Percentiles rank a stretch among this genome's conserved stretches.
These are phyloP conservation scores for Megaustenia siamemsis DNA, from an alignment of 2,888 invertebrate genomes.

Conservation along the genomic window DNA sequence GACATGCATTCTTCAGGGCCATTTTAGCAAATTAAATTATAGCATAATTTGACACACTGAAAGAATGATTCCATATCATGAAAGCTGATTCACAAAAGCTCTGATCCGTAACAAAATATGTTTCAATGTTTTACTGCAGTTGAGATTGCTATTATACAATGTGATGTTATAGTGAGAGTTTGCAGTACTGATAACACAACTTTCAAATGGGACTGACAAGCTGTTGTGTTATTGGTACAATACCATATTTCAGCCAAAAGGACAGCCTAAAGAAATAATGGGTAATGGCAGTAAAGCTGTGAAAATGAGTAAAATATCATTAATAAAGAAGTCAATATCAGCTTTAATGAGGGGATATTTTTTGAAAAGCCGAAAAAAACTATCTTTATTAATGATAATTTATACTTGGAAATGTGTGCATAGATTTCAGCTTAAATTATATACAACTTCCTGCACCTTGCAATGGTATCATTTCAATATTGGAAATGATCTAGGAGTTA, in stretches of 20 bases:
- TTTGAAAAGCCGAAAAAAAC: not conserved
- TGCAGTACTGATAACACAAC: not conserved
- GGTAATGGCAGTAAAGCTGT: not conserved
- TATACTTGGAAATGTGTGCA: not conserved
- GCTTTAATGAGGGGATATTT: not conserved
- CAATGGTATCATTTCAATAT: not conserved
- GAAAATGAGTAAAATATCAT: not conserved
- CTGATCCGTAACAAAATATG: no score
- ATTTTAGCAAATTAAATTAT: no score
- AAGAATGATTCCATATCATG: no score
- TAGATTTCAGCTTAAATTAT: not conserved
- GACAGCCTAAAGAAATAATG: not conserved
- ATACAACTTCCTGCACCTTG: not conserved
- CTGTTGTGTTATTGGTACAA: not conserved
- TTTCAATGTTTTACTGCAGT: no score
- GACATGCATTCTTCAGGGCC: no score
- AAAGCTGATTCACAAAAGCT: no score
- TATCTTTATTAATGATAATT: conserved; percentile 1
- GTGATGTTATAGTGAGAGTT: no score
- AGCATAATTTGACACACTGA: no score
- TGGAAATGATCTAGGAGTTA: not conserved
- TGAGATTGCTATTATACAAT: no score
- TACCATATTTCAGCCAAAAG: not conserved
- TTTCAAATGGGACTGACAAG: not conserved
- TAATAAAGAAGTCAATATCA: not conserved